phyloP scores from a whole-genome alignment of 2,797 vertebrate species.

The Eleutherodactylus coqui region DNA sequence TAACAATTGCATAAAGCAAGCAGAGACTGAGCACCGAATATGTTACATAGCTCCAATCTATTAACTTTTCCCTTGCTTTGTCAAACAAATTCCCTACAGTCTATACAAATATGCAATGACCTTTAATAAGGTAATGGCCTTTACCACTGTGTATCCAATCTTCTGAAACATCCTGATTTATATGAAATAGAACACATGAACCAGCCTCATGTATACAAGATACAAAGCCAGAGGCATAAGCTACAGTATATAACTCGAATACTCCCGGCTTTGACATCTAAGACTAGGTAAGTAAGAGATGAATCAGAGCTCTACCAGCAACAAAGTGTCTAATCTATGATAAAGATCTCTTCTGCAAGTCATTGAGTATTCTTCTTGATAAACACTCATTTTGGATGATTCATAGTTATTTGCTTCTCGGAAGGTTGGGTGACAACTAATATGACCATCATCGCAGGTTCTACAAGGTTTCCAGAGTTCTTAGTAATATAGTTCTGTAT shows the following conservation, averaged over 20 bases:
- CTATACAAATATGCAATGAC: slow-evolving; percentile 63
- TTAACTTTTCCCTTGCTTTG: slow-evolving; percentile 59
- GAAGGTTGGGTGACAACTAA: not conserved
- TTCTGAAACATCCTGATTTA: slow-evolving; percentile 65
- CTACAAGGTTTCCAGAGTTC: not conserved
- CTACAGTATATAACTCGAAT: slow-evolving; percentile 2
- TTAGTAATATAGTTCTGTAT: not conserved
- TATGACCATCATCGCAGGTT: not conserved
- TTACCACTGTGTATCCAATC: slow-evolving; percentile 55
- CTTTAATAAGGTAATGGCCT: slow-evolving; percentile 63
- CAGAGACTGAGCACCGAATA: slow-evolving; percentile 45
- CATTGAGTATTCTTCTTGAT: slow-evolving; percentile 1
- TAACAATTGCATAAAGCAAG: slow-evolving; percentile 42
- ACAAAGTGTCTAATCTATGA: slow-evolving; percentile 10
- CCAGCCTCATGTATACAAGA: slow-evolving; percentile 26
- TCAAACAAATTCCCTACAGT: slow-evolving; percentile 63
- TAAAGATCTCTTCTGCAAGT: slow-evolving; percentile 8
- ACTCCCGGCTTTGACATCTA: slow-evolving; percentile 31
- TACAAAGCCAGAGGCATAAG: slow-evolving; percentile 38
- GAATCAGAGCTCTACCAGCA: not conserved
- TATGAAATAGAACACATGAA: slow-evolving; percentile 45
- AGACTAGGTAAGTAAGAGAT: slow-evolving; percentile 21
- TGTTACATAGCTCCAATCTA: slow-evolving; percentile 41
- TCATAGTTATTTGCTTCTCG: not conserved
- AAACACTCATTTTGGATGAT: not conserved